Base-by-base conservation (phyloP, 2,113 vertebrate genomes). In the Nothocercus nigrocapillus region DNA sequence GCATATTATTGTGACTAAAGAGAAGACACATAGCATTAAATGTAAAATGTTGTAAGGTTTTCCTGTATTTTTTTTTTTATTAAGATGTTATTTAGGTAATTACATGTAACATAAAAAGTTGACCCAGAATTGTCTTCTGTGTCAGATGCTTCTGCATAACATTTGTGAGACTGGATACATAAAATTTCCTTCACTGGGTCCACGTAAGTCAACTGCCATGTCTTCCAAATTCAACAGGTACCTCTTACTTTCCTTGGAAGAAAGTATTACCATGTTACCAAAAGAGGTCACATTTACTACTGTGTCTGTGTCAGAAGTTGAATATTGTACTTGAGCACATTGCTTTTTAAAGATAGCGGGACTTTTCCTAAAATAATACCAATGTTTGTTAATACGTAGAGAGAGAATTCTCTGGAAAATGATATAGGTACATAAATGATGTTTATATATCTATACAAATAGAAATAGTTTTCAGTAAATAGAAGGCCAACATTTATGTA, bases 241-340 rank as follows among this genome's bases (percentile, higher is more conserved):
- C 91, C 89, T 95, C 95, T 89, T 90, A 59, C 78, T 96, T 97
- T 74, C 68, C 74, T 79, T 96, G 87, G 79, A 90, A 94, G 94
- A 82, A 95, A 84, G n/a, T 81, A n/a, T 82, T 95, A 12, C 75
- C 58, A 68, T 82, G 61, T n/a, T 20, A 32, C 49, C 36, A 61
- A 66, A 58, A 77, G 90, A 81, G 79, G 69, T 94, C 80, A 73
- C 88, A 34, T 72, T 72, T 90, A 77, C 85, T 90, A 11, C 80
- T 75, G 80, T 84, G 82, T 94, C 93, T 95, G 94, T 90, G 91
- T 97, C 96, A 93, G 93, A 95, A 97, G 77, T 88, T 90, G 76
- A 94, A 90, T 89, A 83, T 32, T 90, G 93, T 95, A 91, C 53
- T 89, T 85, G 92, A 95, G 95, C 93, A 96, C 94, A 88, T 94